Percentiles rank a stretch among this genome's conserved stretches.
These are phyloP conservation scores for Anolis sagrei DNA, from an alignment of 2,113 vertebrate species.

Conservation along the genomic window DNA sequence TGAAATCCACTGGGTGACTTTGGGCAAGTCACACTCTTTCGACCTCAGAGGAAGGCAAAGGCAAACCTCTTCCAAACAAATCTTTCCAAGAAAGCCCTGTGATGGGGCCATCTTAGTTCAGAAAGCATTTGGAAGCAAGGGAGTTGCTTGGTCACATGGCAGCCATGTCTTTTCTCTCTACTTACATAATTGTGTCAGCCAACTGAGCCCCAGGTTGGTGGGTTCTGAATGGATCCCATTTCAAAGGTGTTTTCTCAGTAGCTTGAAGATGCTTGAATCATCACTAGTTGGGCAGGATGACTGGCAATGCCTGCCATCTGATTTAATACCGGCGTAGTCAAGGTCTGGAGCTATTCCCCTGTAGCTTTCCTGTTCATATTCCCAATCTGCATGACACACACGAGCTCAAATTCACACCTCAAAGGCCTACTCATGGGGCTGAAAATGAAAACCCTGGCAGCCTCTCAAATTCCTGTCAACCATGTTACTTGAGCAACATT, in stretches of 20 bases:
- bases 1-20: too few relatives aligned
- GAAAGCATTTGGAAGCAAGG: too few relatives aligned
- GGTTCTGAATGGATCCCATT: neutral
- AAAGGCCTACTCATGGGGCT: neutral
- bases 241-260: neutral
- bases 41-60: too few relatives aligned
- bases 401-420: neutral
- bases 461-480: too few relatives aligned
- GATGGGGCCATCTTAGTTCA: too few relatives aligned
- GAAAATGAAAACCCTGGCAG: constrained; percentile 9
- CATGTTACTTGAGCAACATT: neutral
- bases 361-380: neutral
- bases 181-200: neutral
- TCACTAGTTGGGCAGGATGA: neutral
- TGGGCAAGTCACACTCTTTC: too few relatives aligned
- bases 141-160: neutral
- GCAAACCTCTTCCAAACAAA: too few relatives aligned
- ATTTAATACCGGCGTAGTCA: neutral
- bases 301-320: neutral
- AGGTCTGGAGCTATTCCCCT: neutral
- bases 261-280: neutral
- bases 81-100: too few relatives aligned
- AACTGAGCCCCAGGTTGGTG: too few relatives aligned
- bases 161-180: neutral
- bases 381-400: neutral